These are phyloP conservation scores for Trachelipus rathkii DNA, from an alignment of 1,140 invertebrate genomes.

Conservation along the genomic window DNA sequence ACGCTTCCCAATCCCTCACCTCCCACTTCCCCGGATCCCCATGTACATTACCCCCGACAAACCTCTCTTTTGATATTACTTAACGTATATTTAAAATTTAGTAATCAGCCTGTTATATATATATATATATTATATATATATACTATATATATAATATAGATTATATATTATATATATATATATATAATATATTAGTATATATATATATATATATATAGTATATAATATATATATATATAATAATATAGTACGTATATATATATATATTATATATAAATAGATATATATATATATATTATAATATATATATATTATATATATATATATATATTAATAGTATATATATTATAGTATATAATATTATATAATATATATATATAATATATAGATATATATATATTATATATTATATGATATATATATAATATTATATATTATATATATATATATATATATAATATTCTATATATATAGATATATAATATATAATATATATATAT, in stretches of 20 bases:
- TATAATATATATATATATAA: not conserved
- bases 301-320: slow-evolving; percentile 5
- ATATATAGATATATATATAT: slow-evolving; percentile 5
- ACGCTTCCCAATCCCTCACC: no score
- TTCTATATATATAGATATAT: slow-evolving; percentile 10
- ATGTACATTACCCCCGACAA: no score
- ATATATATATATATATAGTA: no score
- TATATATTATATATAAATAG: not conserved
- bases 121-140: slow-evolving; percentile 1
- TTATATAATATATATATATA: not conserved
- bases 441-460: slow-evolving; percentile 15
- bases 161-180: no score
- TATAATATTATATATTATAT: slow-evolving; percentile 6
- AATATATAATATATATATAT: slow-evolving; percentile 2
- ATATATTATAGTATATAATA: not conserved
- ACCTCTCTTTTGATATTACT: no score
- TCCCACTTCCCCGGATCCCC: no score
- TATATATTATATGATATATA: slow-evolving; percentile 15
- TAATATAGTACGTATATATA: slow-evolving; percentile 15
- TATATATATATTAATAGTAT: slow-evolving; percentile 8
- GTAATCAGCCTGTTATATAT: not conserved
- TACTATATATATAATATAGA: no score
- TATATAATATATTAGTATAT: not conserved
- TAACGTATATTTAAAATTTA: no score
- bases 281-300: slow-evolving; percentile 6